phyloP scores from a whole-genome alignment of 2,797 vertebrate species.

The Adelosebastes latens region DNA sequence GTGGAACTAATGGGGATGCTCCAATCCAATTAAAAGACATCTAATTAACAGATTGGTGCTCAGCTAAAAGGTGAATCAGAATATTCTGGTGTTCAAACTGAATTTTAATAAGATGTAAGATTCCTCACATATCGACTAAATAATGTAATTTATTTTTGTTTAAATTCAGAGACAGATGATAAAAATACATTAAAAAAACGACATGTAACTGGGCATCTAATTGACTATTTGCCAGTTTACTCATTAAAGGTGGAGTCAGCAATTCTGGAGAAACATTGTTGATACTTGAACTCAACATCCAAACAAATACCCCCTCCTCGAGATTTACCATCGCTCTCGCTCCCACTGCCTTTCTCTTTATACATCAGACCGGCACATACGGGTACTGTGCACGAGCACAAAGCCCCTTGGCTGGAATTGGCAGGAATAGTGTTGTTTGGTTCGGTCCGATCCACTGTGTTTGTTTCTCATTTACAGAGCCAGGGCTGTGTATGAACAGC shows the following conservation, averaged over 20 bases:
- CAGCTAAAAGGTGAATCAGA: conserved; percentile 17
- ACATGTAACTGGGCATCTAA: not conserved
- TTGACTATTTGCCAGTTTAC: conserved; percentile 6
- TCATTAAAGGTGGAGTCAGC: conserved; percentile 1
- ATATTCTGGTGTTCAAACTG: conserved; percentile 3
- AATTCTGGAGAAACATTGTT: not conserved
- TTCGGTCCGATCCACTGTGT: not conserved
- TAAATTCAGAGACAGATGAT: not conserved
- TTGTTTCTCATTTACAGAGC: not conserved
- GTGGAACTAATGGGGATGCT: conserved; percentile 37
- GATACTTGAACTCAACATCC: not conserved
- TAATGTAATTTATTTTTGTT: conserved; percentile 4
- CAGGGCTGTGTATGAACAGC: not conserved
- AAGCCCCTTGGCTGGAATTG: not conserved
- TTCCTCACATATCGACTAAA: not conserved
- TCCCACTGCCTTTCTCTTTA: not conserved
- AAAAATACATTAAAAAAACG: not conserved
- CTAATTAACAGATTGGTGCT: conserved; percentile 18
- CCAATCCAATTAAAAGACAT: conserved; percentile 15
- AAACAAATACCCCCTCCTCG: not conserved
- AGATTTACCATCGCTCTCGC: not conserved
- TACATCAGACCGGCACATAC: too few species aligned
- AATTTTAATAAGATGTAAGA: conserved; percentile 1
- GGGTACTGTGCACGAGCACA: not conserved
- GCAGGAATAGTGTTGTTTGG: not conserved